Base-by-base conservation (phyloP, 2,113 vertebrate species). In the Scartelaos histophorus region DNA sequence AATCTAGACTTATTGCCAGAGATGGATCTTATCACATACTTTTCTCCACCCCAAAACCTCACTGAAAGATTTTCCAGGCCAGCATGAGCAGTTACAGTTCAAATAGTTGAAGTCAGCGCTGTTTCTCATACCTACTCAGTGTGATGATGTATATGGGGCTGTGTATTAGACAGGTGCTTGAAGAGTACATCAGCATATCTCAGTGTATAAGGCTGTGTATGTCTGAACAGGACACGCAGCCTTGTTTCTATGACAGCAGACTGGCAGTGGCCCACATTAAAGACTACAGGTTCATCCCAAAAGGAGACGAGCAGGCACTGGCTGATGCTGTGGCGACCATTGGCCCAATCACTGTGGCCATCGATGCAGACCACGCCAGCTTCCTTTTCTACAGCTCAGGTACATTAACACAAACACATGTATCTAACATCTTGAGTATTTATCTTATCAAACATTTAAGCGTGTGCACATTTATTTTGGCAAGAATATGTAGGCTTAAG, bases 341-440 rank as follows among this genome's bases (percentile, higher is more conserved):
- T 9, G 94, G 94, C 5, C 94, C 94, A 25, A 92, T 95, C 81
- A 93, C 94, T 5, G 91, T 94, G 1, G 91, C 93, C 0, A 19
- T 95, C 15, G 94, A 95, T 84, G 92, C 94, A 3, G 85, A 91
- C 71, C 89, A 95, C 25, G 5, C 89, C 53, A 94, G 93, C 65
- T 95, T 95, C 85, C 81, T 94, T 29, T 94, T 95, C 75, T 95
- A 95, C 82, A 93, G 90, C 76, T 92, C 92, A 85, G 94, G 94
- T 94, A 45, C 38, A 35, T 47, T 1, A 15, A 15, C 15, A 11
- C 24, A 7, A 57, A 53, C 10, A 58, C 21, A 58, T 34, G 54
- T 3, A 22, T 3, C 53, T 6, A n/a, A 62, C 29, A 61, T 58
- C 22, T 58, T 58, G 56, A 58, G 21, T 58, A 5, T 24, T 21